Percentiles rank a stretch among this genome's conserved stretches.
Conservation (phyloP, 1,140 invertebrate species). For the Cherax quadricarinatus region DNA sequence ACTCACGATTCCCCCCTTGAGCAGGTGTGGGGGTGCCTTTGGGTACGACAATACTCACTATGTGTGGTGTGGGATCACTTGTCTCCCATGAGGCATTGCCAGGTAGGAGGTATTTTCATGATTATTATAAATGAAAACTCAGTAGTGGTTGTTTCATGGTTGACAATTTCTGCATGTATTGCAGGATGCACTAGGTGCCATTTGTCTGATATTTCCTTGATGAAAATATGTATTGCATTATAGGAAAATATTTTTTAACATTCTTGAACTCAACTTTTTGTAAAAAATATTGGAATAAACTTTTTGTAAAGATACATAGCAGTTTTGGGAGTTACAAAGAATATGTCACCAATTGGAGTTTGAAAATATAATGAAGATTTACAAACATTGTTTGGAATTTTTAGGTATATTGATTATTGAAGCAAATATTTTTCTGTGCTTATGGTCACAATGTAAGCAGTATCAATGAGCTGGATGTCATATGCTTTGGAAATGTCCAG, state of each 20-base stretch:
- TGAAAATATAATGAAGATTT: not conserved
- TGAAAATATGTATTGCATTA: not conserved
- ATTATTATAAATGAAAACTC: not conserved
- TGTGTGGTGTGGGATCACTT: not conserved
- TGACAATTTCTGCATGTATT: not conserved
- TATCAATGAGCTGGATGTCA: not conserved
- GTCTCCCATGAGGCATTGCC: not conserved
- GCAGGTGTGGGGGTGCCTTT: constrained; percentile 26
- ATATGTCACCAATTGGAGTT: not conserved
- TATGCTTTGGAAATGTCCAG: not conserved
- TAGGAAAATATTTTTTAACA: not conserved
- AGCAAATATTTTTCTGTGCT: not conserved
- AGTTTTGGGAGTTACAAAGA: not conserved
- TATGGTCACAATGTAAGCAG: not conserved
- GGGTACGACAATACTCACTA: constrained; percentile 11
- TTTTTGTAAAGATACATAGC: too few relatives aligned
- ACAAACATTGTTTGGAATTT: not conserved
- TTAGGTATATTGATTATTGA: not conserved
- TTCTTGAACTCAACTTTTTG: not conserved
- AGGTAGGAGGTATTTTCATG: not conserved
- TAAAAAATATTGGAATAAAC: not conserved
- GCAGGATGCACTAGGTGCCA: not conserved
- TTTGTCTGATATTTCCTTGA: not conserved
- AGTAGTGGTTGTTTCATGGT: not conserved
- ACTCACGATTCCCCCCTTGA: constrained; percentile 58